A percentile compares a stretch with the other conserved stretches of the same genome.
These are phyloP conservation scores for Lithobates pipiens DNA, from an alignment of 2,797 vertebrate species.

Conservation along the genomic window DNA sequence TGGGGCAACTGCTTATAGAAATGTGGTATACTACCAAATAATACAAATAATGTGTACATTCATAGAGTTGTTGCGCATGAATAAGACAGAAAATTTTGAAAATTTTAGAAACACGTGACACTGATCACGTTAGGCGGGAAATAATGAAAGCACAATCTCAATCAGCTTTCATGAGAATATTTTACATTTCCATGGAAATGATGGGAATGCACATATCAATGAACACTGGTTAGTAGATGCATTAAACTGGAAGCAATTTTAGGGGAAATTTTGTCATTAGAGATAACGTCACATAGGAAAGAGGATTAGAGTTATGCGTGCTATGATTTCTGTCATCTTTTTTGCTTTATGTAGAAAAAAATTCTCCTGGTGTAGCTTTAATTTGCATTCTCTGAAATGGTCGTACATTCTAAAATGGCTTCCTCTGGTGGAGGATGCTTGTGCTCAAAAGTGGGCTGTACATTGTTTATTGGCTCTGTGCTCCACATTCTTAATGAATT, in stretches of 20 bases:
- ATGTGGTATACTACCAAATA: not conserved
- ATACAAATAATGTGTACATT: not conserved
- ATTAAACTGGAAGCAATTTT: not conserved
- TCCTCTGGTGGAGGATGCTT: slow-evolving; percentile 18
- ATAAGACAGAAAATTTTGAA: not conserved
- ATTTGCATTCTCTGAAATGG: slow-evolving; percentile 13
- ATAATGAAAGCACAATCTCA: slow-evolving; percentile 1
- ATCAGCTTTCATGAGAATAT: not conserved
- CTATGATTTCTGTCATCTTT: not conserved
- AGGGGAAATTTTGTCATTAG: not conserved
- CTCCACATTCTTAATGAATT: slow-evolving; percentile 29
- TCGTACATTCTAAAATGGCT: slow-evolving; percentile 34
- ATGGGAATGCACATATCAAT: slow-evolving; percentile 11
- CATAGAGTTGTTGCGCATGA: not conserved
- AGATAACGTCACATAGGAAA: not conserved
- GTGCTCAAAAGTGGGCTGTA: slow-evolving; percentile 19
- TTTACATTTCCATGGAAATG: slow-evolving; percentile 25
- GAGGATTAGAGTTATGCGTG: not conserved
- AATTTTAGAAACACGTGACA: slow-evolving; percentile 22
- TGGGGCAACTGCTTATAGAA: not conserved
- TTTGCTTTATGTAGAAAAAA: not conserved
- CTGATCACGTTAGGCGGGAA: slow-evolving; percentile 24
- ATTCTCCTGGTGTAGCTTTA: not conserved
- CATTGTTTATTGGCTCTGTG: slow-evolving; percentile 26
- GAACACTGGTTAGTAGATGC: not conserved